Evolutionary conservation across 2,797 vertebrate genomes (phyloP), one percentile per base, ranked within the genome.

Genomic region (Cryptoblepharus egeriae): DNA sequence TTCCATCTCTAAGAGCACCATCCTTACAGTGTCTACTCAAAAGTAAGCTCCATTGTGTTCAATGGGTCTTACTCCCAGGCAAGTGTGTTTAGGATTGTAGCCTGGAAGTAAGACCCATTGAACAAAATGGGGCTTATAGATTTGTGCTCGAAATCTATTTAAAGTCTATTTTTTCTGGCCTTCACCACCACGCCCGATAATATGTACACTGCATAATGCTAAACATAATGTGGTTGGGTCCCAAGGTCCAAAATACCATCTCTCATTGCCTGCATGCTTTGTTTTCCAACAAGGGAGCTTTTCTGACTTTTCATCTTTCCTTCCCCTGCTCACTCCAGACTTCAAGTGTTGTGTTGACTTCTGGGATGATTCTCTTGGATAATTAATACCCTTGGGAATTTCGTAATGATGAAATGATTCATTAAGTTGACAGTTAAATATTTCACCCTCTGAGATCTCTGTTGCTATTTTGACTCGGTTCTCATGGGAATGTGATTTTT

Each of bases 381-480:
- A 72, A 72, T 42, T 60, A 60, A 68, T 68, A n/a, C 63, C 9
- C 52, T 60, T 60, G 76, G 76, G 70, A 61, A 68, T 73, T 69
- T 75, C 61, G 55, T 79, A 71, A 42, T 22, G 2, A 3, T 61
- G 37, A 52, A 1, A 12, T 74, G 42, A 9, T 60, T 74, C 79
- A 69, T 78, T 58, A 49, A 49, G 77, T 49, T 84, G 77, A 74
- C 63, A 75, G 77, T 79, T 52, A 79, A 79, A 61, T 74, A 67
- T 75, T 75, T 84, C 39, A 69, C 32, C 64, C 64, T 28, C 37
- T 5, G 70, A 52, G 26, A 84, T 74, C 77, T 75, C 18, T 75
- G 52, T 39, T 69, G 39, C 39, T 74, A 60, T 58, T 84, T 74
- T 79, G 30, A 75, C 32, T 75, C 5, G 0, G n/a, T 79, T 79